Evolutionary conservation across 1,140 invertebrate genomes (phyloP).

Genomic region (Drosophila varians): DNA sequence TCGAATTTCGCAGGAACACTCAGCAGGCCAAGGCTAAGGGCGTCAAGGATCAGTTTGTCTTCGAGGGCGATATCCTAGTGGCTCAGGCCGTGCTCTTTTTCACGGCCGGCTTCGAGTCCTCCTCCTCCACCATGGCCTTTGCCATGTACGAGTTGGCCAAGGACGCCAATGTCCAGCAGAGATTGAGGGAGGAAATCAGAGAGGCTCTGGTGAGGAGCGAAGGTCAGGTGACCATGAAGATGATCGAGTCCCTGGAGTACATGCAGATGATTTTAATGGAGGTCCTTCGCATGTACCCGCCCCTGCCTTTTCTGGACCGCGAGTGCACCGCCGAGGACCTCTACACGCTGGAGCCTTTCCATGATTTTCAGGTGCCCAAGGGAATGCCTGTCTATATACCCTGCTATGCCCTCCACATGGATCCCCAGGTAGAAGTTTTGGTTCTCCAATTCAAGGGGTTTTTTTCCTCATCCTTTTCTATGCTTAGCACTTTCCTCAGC

Average conservation of each 20-base stretch:
- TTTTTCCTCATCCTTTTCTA: neutral
- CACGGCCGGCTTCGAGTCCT: constrained; percentile 85
- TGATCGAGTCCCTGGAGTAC: constrained; percentile 83
- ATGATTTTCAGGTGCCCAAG: constrained; percentile 60
- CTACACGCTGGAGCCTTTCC: constrained; percentile 63
- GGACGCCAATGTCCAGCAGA: constrained; percentile 83
- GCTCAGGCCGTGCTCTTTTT: constrained; percentile 88
- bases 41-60: constrained; percentile 45
- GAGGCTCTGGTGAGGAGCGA: constrained; percentile 74
- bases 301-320: constrained; percentile 85
- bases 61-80: constrained; percentile 84
- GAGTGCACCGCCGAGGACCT: constrained; percentile 61
- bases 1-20: constrained; percentile 65
- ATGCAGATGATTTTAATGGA: constrained; percentile 84
- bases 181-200: constrained; percentile 83
- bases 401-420: constrained; percentile 73
- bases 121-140: constrained; percentile 83
- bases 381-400: constrained; percentile 77
- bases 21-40: constrained; percentile 35
- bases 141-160: constrained; percentile 85
- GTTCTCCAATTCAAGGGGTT: neutral
- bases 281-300: constrained; percentile 86
- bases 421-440: constrained; percentile 59
- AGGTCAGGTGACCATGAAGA: constrained; percentile 82
- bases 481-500: constrained; percentile 85